These are phyloP conservation scores for Diorhabda elongata DNA, from an alignment of 1,140 invertebrate species.

Conservation along the genomic window DNA sequence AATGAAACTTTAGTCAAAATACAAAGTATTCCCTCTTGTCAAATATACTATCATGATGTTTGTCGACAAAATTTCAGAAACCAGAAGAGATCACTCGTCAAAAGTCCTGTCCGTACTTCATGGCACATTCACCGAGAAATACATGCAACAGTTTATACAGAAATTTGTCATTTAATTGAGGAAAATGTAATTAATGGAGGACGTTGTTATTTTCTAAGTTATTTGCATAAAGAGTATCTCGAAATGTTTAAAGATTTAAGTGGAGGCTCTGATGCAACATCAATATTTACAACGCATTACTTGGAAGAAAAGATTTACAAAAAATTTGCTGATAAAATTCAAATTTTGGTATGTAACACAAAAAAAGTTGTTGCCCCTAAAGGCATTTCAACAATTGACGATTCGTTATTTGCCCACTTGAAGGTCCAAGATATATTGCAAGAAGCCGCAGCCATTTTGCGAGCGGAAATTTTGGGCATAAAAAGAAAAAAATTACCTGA, in stretches of 20 bases:
- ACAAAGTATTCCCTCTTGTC: slow-evolving; percentile 13
- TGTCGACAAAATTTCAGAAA: background rate
- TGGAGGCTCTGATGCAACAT: background rate
- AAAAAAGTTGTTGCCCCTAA: no score
- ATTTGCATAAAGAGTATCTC: slow-evolving; percentile 4
- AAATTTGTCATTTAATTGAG: slow-evolving; percentile 17
- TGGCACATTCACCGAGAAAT: slow-evolving; percentile 21
- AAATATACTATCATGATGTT: background rate
- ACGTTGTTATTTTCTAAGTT: slow-evolving; percentile 18
- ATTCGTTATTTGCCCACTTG: no score
- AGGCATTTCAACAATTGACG: no score
- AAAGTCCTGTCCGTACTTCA: slow-evolving; percentile 23
- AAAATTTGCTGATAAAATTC: no score
- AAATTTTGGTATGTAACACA: no score
- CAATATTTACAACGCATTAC: no score
- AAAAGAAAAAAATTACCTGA: no score
- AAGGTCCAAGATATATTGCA: no score
- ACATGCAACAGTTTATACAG: slow-evolving; percentile 19
- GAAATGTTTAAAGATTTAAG: slow-evolving; percentile 6
- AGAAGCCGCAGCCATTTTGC: no score
- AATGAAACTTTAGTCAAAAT: slow-evolving; percentile 21
- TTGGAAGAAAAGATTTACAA: no score
- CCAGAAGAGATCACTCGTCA: slow-evolving; percentile 18
- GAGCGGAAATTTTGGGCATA: no score
- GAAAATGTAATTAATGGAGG: slow-evolving; percentile 19